Evolutionary conservation across 1,140 invertebrate species (phyloP).

Genomic region (Drosophila pallidifrons): DNA sequence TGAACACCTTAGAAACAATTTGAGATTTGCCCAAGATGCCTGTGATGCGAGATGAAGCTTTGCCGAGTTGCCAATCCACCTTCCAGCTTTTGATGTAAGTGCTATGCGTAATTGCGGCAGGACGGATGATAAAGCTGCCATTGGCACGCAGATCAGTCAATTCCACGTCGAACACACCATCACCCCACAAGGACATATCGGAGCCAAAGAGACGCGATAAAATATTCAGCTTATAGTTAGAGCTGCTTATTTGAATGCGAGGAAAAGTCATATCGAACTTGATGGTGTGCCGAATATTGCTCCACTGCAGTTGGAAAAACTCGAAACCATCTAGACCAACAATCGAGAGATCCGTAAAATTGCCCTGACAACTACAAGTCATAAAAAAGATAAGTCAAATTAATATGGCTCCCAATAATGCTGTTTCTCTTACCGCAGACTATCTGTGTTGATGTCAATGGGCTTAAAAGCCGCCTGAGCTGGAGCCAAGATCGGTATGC

Average conservation of each 20-base stretch:
- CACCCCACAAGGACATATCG: conserved; percentile 50
- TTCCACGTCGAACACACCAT: conserved; percentile 61
- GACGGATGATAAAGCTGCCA: conserved; percentile 73
- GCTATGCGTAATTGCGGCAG: conserved; percentile 40
- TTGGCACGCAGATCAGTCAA: conserved; percentile 61
- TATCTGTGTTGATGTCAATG: conserved; percentile 25
- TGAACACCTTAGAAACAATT: conserved; percentile 60
- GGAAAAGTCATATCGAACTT: conserved; percentile 74
- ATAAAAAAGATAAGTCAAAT: background rate
- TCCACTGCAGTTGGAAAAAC: conserved; percentile 62
- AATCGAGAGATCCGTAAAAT: conserved; percentile 63
- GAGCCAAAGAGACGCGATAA: conserved; percentile 45
- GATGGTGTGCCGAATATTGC: conserved; percentile 64
- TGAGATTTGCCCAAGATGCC: conserved; percentile 58
- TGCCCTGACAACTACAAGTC: conserved; percentile 55
- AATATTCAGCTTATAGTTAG: conserved; percentile 63
- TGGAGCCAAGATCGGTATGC: conserved; percentile 72
- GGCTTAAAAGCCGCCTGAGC: conserved; percentile 50
- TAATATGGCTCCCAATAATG: background rate
- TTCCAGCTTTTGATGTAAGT: conserved; percentile 63
- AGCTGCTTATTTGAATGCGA: conserved; percentile 49
- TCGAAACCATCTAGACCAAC: conserved; percentile 73
- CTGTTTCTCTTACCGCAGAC: conserved; percentile 42
- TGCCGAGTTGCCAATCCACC: conserved; percentile 56
- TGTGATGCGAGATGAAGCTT: conserved; percentile 58